Evolutionary conservation across 2,113 vertebrate species (phyloP).

Genomic region (Sminthopsis crassicaudata): DNA sequence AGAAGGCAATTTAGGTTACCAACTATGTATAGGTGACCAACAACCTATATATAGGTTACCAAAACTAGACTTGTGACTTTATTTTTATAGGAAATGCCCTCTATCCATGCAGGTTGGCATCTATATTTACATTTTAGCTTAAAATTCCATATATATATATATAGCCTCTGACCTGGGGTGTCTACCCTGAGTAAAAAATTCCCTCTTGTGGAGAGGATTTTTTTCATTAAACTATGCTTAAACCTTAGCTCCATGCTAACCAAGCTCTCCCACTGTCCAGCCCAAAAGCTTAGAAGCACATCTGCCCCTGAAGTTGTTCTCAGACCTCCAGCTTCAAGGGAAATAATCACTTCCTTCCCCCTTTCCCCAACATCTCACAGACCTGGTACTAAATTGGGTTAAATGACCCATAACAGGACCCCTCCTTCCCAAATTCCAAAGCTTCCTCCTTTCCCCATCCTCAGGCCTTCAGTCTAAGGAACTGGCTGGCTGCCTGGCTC

Average conservation of each 20-base stretch:
- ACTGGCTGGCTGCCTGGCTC: not conserved
- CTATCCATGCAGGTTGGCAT: not conserved
- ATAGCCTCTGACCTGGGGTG: not conserved
- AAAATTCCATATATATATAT: no score
- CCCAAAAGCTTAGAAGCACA: not conserved
- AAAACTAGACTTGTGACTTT: not conserved
- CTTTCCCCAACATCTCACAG: not conserved
- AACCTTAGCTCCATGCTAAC: not conserved
- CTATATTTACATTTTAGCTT: no score
- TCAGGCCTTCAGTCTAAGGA: conserved; percentile 17
- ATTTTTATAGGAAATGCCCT: not conserved
- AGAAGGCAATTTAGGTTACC: not conserved
- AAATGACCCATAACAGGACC: not conserved
- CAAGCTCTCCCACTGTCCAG: not conserved
- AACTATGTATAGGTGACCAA: not conserved
- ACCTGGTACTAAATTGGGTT: not conserved
- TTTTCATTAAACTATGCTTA: not conserved
- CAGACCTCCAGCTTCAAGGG: not conserved
- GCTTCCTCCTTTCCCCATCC: conserved; percentile 10
- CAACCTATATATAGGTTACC: no score
- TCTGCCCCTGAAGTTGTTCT: not conserved
- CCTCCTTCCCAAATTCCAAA: not conserved
- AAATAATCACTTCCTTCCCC: not conserved
- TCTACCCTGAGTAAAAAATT: not conserved
- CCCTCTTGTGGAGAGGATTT: not conserved